These are phyloP conservation scores for Raja brachyura DNA, from an alignment of 2,113 vertebrate genomes.

Conservation along the genomic window DNA sequence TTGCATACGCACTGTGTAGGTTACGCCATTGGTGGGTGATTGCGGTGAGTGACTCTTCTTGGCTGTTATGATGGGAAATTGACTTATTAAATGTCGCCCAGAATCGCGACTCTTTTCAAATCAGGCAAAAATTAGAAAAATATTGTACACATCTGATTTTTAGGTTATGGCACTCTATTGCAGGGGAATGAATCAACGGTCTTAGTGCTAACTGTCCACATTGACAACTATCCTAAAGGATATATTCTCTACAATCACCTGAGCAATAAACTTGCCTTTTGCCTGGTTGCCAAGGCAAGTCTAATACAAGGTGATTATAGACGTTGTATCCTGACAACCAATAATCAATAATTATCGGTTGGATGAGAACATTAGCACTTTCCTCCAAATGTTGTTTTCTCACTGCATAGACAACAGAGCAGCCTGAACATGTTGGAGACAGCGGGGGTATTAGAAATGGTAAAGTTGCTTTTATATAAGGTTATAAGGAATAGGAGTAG, in stretches of 20 bases:
- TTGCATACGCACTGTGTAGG: conserved; percentile 85
- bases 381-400: background rate
- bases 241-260: too few relatives aligned
- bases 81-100: background rate
- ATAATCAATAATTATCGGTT: background rate
- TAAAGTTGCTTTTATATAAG: background rate
- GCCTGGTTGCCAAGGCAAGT: background rate
- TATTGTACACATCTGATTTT: background rate
- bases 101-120: background rate
- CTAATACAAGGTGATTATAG: background rate
- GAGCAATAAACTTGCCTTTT: background rate
- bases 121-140: background rate
- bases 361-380: background rate
- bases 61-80: background rate
- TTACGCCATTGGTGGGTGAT: conserved; percentile 94
- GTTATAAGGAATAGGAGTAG: too few relatives aligned
- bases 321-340: background rate
- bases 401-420: background rate
- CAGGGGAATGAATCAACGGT: background rate
- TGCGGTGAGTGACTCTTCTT: conserved; percentile 66
- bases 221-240: too few relatives aligned
- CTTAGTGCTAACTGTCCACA: background rate
- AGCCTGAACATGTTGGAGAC: background rate
- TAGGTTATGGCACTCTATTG: background rate
- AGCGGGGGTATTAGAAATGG: background rate